Evolutionary conservation across 1,140 invertebrate species (phyloP), one percentile per base, ranked within the genome.

Genomic region (Subanguina moxae): DNA sequence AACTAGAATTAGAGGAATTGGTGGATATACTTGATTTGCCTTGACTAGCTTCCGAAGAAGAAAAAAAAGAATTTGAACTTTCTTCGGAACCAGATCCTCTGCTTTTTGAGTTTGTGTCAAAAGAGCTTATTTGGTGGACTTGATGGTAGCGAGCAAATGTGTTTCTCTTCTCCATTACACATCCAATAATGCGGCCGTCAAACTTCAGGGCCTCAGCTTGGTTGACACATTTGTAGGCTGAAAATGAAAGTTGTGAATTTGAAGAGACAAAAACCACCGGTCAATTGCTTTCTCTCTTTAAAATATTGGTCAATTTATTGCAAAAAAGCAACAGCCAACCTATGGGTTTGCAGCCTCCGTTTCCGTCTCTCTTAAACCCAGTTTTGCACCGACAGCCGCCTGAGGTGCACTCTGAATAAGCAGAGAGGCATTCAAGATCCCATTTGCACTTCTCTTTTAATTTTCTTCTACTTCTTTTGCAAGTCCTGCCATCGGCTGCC

Each of bases 301-400:
- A n/a, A n/a, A n/a, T n/a, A n/a, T n/a, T n/a, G n/a, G n/a, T n/a
- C n/a, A n/a, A n/a, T n/a, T n/a, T n/a, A n/a, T n/a, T n/a, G n/a
- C n/a, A n/a, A n/a, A n/a, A n/a, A n/a, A n/a, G n/a, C n/a, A n/a
- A n/a, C n/a, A n/a, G n/a, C n/a, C n/a, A n/a, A 76, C 74, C 59
- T 19, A 75, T 69, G 0, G 76, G 76, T 42, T 80, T 78, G 59
- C 77, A 78, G 9, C 77, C 77, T 11, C 78, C 77, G 59, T 64
- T 57, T 19, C 75, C 71, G 64, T 78, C 76, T 61, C 75, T 25
- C 56, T 78, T 72, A 64, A 78, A 78, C 13, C 77, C 78, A 25
- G 38, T 61, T 57, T 78, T 78, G 67, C 77, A 78, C 45, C 78
- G 46, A 45, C 77, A 78, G 8, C 78, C 78, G 9, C 75, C 75